Evolutionary conservation across 2,797 vertebrate genomes (phyloP).

Genomic region (Mormyrus proboscirostris): DNA sequence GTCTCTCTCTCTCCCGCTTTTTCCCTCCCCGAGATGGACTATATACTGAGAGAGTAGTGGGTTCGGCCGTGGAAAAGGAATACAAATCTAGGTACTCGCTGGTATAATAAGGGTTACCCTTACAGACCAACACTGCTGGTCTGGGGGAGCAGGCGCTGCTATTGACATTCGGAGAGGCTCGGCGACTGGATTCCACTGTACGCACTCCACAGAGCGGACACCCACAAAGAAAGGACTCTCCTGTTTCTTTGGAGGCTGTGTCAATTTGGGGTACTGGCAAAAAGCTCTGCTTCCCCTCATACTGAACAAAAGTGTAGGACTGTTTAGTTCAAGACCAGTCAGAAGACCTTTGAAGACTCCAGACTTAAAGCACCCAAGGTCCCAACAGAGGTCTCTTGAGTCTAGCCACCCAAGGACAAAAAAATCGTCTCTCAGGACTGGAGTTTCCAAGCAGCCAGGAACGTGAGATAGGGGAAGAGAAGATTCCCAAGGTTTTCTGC

Average conservation of each 20-base stretch:
- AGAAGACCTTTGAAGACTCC: background rate
- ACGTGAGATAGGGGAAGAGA: background rate
- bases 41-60: constrained; percentile 43
- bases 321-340: constrained; percentile 21
- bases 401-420: background rate
- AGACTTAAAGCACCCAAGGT: background rate
- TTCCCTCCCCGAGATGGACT: constrained; percentile 27
- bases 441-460: background rate
- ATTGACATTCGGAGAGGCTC: constrained; percentile 44
- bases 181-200: constrained; percentile 37
- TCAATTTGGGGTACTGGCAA: background rate
- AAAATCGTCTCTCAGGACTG: background rate
- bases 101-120: constrained; percentile 40
- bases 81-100: constrained; percentile 52
- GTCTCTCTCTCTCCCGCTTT: background rate
- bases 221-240: constrained; percentile 11
- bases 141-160: constrained; percentile 38
- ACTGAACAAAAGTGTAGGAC: background rate
- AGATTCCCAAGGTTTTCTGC: background rate
- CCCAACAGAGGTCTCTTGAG: background rate
- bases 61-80: constrained; percentile 37
- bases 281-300: background rate
- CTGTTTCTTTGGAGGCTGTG: background rate
- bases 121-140: constrained; percentile 35
- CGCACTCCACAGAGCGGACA: background rate